A percentile compares a stretch with the other conserved stretches of the same genome.
Conservation (phyloP, 2,797 vertebrate genomes). For the Typhlichthys eigenmanni region DNA sequence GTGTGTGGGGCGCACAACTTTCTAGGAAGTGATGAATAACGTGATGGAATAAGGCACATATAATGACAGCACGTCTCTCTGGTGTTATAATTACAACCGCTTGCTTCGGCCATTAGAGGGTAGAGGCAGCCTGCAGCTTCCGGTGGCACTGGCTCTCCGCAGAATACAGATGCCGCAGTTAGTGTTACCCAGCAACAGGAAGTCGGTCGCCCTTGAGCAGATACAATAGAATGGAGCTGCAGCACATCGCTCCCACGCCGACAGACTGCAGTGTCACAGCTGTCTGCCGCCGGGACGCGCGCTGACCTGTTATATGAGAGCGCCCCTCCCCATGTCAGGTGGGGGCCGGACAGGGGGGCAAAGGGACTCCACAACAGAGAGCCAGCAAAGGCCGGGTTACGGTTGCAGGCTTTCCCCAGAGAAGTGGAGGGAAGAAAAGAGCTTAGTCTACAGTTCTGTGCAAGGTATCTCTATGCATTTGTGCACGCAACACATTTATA, state of each 20-base stretch:
- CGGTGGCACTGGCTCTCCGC: conserved; percentile 38
- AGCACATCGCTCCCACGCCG: conserved; percentile 55
- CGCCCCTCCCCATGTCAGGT: conserved; percentile 7
- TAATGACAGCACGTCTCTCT: conserved; percentile 22
- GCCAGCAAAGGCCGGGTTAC: conserved; percentile 6
- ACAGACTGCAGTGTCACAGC: conserved; percentile 43
- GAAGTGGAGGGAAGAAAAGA: conserved; percentile 22
- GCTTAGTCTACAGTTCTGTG: conserved; percentile 4
- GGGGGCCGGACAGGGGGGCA: conserved; percentile 4
- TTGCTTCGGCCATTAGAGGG: conserved; percentile 53
- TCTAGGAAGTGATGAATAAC: conserved; percentile 23
- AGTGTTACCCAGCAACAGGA: conserved; percentile 73
- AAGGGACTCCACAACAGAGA: not conserved
- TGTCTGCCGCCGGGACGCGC: conserved; percentile 43
- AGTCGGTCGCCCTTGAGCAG: conserved; percentile 61
- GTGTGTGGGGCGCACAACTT: not conserved
- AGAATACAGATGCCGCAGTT: conserved; percentile 74
- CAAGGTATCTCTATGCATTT: too few relatives aligned
- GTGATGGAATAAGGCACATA: conserved; percentile 27
- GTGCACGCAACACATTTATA: too few relatives aligned
- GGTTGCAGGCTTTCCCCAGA: conserved; percentile 23
- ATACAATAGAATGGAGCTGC: conserved; percentile 41
- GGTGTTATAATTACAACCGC: conserved; percentile 50
- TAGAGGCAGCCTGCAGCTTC: conserved; percentile 56
- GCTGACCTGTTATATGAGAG: conserved; percentile 30